Conservation (phyloP, 1,140 invertebrate genomes). For the Lepidurus couesii region DNA sequence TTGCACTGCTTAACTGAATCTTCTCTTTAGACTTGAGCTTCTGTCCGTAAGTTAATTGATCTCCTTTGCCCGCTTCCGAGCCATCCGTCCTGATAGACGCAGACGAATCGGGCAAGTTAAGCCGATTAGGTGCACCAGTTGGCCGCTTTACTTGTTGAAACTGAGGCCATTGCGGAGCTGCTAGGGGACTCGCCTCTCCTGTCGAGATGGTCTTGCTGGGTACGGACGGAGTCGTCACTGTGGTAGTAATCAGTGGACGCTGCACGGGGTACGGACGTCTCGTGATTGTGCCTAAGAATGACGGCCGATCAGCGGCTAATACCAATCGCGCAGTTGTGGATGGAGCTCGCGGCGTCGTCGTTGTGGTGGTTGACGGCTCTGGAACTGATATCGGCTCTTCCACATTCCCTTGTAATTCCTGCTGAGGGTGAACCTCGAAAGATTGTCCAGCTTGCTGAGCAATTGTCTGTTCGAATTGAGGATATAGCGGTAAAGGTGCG, state of each 20-base stretch:
- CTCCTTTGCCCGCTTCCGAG: not conserved
- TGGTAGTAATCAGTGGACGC: not conserved
- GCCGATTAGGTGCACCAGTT: not conserved
- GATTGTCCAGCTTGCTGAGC: not conserved
- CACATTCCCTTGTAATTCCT: slow-evolving; percentile 14
- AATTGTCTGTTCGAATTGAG: not conserved
- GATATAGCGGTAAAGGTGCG: slow-evolving; percentile 9
- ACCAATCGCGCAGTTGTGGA: slow-evolving; percentile 17
- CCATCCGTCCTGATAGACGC: not conserved
- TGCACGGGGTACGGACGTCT: not conserved
- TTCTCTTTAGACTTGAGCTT: not conserved
- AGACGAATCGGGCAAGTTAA: not conserved
- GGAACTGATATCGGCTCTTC: slow-evolving; percentile 20
- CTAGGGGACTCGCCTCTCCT: not conserved
- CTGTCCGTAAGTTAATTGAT: slow-evolving; percentile 2
- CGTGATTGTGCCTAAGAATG: not conserved
- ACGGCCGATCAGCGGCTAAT: slow-evolving; percentile 17
- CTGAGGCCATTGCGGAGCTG: slow-evolving; percentile 8
- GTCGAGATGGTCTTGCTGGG: not conserved
- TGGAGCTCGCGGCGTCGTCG: not conserved
- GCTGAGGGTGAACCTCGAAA: not conserved
- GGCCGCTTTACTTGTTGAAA: slow-evolving; percentile 28
- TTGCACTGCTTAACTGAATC: slow-evolving; percentile 3
- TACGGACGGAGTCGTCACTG: slow-evolving; percentile 3
- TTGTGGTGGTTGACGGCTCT: not conserved